These are phyloP conservation scores for Notechis scutatus DNA, from an alignment of 2,113 vertebrate species.

Conservation along the genomic window DNA sequence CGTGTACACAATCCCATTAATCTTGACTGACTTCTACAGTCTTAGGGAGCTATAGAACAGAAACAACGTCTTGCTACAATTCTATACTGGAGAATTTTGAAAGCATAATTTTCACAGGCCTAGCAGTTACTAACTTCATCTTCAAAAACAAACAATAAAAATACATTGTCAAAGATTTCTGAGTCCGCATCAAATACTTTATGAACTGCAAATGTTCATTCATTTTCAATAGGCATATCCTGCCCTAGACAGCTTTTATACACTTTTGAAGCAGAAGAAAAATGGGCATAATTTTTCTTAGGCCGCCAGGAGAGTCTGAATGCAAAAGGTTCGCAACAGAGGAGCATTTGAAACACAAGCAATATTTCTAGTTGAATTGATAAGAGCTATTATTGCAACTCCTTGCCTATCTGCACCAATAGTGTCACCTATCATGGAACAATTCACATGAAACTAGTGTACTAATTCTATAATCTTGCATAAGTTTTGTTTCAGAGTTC, in stretches of 20 bases:
- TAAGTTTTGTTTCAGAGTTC: neutral
- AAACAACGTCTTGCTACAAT: neutral
- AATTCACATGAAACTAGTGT: conserved; percentile 3
- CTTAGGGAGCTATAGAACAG: neutral
- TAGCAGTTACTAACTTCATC: neutral
- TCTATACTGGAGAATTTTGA: neutral
- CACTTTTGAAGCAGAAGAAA: conserved; percentile 4
- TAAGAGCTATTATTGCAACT: conserved; percentile 1
- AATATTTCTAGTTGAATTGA: conserved; percentile 7
- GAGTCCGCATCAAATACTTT: neutral
- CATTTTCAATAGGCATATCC: conserved; percentile 13
- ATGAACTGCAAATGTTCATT: conserved; percentile 25
- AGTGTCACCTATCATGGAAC: neutral
- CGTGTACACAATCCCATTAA: neutral
- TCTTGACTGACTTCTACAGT: neutral
- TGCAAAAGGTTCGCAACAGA: conserved; percentile 23
- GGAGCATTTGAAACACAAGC: conserved; percentile 17
- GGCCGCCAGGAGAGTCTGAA: neutral
- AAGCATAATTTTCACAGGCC: neutral
- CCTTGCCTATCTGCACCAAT: conserved; percentile 9
- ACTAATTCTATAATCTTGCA: neutral
- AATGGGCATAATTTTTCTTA: conserved; percentile 4
- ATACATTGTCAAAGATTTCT: neutral
- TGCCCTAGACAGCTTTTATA: conserved; percentile 15
- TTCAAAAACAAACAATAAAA: neutral